Evolutionary conservation across 2,888 invertebrate species (phyloP).

Genomic region (Hanleya hanleyi): DNA sequence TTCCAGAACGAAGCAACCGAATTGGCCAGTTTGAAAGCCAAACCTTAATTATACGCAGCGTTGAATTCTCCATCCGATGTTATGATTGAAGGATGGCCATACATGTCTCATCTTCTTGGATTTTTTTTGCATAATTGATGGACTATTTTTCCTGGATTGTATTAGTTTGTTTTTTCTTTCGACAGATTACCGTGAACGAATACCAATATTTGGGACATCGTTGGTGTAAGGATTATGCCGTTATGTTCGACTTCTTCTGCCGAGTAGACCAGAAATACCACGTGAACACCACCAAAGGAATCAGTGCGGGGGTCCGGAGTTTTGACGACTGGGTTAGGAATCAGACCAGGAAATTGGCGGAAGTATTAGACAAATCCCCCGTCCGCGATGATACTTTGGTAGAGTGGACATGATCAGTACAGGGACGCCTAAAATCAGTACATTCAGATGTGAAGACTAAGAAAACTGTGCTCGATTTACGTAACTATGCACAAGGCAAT

Average conservation of each 20-base stretch:
- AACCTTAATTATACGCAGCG: too few species aligned
- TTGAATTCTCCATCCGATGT: too few species aligned
- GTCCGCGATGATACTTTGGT: background rate
- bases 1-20: too few species aligned
- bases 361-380: background rate
- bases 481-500: too few species aligned
- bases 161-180: conserved; percentile 66
- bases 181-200: conserved; percentile 83
- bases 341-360: conserved; percentile 33
- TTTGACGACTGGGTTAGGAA: conserved; percentile 58
- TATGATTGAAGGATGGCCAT: too few species aligned
- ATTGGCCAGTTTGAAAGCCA: too few species aligned
- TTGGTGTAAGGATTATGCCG: conserved; percentile 58
- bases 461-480: too few species aligned
- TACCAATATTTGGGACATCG: conserved; percentile 42
- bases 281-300: conserved; percentile 48
- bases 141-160: too few species aligned
- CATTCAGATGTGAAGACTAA: too few species aligned
- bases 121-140: too few species aligned
- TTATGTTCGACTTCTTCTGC: conserved; percentile 66
- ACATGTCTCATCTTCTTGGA: too few species aligned
- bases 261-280: conserved; percentile 64
- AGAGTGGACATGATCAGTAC: conserved; percentile 6
- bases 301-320: conserved; percentile 45
- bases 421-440: too few species aligned